Evolutionary conservation across 2,797 vertebrate genomes (phyloP).

Genomic region (Glossophaga mutica): DNA sequence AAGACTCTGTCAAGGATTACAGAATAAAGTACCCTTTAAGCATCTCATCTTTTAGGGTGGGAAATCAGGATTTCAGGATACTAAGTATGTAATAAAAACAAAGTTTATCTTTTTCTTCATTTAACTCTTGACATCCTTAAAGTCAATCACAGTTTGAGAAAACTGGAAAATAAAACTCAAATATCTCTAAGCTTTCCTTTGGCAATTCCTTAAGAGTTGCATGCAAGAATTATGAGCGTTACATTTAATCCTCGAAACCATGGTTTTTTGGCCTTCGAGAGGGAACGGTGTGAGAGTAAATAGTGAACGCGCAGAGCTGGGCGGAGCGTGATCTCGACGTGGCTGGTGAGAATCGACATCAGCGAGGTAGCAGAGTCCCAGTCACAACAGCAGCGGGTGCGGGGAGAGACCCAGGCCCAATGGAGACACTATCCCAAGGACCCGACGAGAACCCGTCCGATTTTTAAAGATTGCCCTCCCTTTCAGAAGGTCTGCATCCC

Average conservation of each 20-base stretch:
- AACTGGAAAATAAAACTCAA: not conserved
- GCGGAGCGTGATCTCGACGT: not conserved
- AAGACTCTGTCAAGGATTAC: not conserved
- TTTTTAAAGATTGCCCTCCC: not conserved
- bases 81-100: not conserved
- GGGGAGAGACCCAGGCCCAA: not conserved
- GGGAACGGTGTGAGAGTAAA: not conserved
- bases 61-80: not conserved
- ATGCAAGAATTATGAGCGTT: not conserved
- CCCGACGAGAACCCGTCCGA: not conserved
- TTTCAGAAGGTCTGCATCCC: not conserved
- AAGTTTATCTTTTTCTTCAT: not conserved
- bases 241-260: not conserved
- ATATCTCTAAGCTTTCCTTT: not conserved
- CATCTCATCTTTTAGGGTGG: not conserved
- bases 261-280: not conserved
- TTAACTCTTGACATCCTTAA: not conserved
- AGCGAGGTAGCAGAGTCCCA: not conserved
- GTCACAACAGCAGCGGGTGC: not conserved
- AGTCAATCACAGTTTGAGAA: not conserved
- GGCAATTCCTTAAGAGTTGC: not conserved
- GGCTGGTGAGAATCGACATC: not conserved
- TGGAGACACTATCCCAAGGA: not conserved
- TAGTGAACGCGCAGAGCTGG: not conserved
- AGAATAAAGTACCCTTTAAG: not conserved